Percentiles rank a stretch among this genome's conserved stretches.
Evolutionary conservation across 1,140 invertebrate genomes (phyloP).

Genomic region (Thrips palmi): DNA sequence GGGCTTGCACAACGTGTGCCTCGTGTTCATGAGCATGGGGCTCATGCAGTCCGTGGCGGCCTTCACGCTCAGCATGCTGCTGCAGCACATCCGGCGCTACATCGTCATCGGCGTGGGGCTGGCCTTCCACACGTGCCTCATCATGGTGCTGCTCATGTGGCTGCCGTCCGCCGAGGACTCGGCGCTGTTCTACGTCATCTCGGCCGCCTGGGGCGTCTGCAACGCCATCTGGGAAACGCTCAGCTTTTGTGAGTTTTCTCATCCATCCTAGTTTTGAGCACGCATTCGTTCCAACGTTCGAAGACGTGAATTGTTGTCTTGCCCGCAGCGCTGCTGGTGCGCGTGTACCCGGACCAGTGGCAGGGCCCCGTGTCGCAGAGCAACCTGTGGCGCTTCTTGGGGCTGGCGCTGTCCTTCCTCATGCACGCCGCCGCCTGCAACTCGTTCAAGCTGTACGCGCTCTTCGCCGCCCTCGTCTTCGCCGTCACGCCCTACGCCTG

Average conservation of each 20-base stretch:
- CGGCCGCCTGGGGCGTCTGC: conserved; percentile 54
- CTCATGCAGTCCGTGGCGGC: conserved; percentile 43
- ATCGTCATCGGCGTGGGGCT: conserved; percentile 45
- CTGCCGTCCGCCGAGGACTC: conserved; percentile 38
- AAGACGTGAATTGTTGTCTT: conserved; percentile 13
- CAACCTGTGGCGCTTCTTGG: conserved; percentile 24
- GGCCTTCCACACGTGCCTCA: conserved; percentile 41
- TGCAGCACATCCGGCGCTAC: conserved; percentile 39
- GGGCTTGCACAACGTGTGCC: conserved; percentile 38
- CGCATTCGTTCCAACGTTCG: background rate
- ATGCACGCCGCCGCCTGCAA: conserved; percentile 26
- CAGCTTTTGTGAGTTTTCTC: conserved; percentile 19
- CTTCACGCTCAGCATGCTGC: conserved; percentile 43
- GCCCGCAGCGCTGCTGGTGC: conserved; percentile 25
- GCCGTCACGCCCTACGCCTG: conserved; percentile 23
- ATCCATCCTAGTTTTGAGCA: too few species aligned
- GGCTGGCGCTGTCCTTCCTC: conserved; percentile 24
- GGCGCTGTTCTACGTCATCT: conserved; percentile 46
- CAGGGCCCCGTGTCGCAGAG: conserved; percentile 26
- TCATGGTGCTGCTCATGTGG: conserved; percentile 43
- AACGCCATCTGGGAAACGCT: conserved; percentile 53
- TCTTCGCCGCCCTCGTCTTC: conserved; percentile 21
- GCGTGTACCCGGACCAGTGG: conserved; percentile 25
- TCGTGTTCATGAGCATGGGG: conserved; percentile 42
- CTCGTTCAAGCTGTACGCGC: conserved; percentile 25